These are phyloP conservation scores for Agapornis roseicollis DNA, from an alignment of 2,113 vertebrate species.

Conservation along the genomic window DNA sequence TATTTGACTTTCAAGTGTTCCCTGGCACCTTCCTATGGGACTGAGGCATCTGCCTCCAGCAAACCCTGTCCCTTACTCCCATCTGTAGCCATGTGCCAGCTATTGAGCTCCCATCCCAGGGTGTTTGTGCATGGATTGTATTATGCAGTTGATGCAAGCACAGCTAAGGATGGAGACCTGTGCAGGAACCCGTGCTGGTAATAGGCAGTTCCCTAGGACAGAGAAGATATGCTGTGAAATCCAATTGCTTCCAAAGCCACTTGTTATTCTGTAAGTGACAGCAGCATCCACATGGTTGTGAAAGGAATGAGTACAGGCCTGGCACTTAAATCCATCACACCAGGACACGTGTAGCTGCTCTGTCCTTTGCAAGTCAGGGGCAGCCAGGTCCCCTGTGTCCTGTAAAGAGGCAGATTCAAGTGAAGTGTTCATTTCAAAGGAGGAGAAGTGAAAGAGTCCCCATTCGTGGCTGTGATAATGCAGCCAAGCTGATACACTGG, in stretches of 20 bases:
- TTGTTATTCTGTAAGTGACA: background rate
- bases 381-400: background rate
- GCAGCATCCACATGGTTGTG: background rate
- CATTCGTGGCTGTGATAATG: fast-evolving
- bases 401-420: background rate
- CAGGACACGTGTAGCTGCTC: background rate
- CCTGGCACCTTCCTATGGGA: background rate
- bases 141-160: background rate
- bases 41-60: background rate
- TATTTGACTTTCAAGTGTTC: background rate
- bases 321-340: background rate
- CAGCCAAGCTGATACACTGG: background rate
- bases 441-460: background rate
- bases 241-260: background rate
- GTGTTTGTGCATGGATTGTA: no score
- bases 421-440: background rate
- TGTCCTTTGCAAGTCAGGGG: background rate
- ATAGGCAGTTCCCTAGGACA: background rate
- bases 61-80: background rate
- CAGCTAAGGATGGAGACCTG: fast-evolving
- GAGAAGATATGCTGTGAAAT: background rate
- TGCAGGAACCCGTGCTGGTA: fast-evolving
- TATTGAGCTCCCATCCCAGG: background rate
- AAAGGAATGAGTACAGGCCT: background rate
- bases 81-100: background rate